Conservation (phyloP, 2,797 vertebrate species). For the Muraenolepis orangiensis region DNA sequence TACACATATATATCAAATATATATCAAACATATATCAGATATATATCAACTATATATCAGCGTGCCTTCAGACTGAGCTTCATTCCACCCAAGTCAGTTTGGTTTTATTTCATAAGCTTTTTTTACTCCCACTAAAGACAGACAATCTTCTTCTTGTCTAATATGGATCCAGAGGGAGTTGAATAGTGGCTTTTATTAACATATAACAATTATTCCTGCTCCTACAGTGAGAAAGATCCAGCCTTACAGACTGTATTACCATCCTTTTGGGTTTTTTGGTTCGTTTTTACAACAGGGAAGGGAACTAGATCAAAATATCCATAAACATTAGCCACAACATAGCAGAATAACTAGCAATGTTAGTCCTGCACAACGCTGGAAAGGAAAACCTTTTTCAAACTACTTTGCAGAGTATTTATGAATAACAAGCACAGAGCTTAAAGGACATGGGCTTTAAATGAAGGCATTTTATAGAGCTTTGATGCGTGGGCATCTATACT, state of each 20-base stretch:
- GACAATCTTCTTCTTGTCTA: constrained; percentile 21
- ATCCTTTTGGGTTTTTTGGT: constrained; percentile 11
- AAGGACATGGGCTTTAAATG: not conserved
- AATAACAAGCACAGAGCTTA: not conserved
- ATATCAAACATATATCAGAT: too few species aligned
- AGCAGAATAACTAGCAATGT: constrained; percentile 9
- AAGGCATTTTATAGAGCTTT: not conserved
- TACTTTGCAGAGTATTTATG: not conserved
- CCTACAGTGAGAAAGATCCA: constrained; percentile 17
- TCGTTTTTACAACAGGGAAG: constrained; percentile 21
- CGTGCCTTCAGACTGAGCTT: not conserved
- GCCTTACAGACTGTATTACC: constrained; percentile 40
- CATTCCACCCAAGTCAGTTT: constrained; percentile 17
- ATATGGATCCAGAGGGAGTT: constrained; percentile 40
- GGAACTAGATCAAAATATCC: constrained; percentile 29
- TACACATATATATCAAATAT: not conserved
- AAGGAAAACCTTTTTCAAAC: not conserved
- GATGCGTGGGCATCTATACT: not conserved
- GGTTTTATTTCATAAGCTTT: constrained; percentile 21
- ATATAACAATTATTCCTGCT: constrained; percentile 28
- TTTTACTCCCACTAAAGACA: constrained; percentile 17
- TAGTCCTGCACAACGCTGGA: constrained; percentile 5
- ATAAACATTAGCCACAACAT: constrained; percentile 20
- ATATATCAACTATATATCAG: not conserved
- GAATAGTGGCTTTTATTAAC: constrained; percentile 37